These are phyloP conservation scores for Balanococcus diminutus DNA, from an alignment of 2,888 invertebrate genomes.

Conservation along the genomic window DNA sequence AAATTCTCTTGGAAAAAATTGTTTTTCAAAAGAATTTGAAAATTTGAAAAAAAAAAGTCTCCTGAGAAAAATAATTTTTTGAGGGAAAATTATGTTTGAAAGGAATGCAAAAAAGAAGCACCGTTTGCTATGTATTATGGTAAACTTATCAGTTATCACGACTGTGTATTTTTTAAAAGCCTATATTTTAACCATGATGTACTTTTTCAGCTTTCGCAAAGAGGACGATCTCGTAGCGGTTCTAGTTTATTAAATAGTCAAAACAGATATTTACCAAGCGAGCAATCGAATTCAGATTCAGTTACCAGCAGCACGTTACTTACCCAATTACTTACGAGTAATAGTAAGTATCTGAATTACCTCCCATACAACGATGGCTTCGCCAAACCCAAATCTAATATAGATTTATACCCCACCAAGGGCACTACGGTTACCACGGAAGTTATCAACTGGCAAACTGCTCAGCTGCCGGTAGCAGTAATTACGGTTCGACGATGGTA, in stretches of 20 bases:
- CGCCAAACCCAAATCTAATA: background rate
- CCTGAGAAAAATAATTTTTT: no score
- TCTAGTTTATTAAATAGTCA: slow-evolving; percentile 45
- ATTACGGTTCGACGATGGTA: background rate
- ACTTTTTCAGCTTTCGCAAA: slow-evolving; percentile 48
- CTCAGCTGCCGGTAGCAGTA: background rate
- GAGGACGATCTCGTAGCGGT: slow-evolving; percentile 54
- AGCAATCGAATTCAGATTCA: slow-evolving; percentile 1
- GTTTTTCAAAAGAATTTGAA: no score
- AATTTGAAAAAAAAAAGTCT: no score
- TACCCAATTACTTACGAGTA: slow-evolving; percentile 56
- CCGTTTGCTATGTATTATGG: no score
- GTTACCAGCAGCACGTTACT: slow-evolving; percentile 54
- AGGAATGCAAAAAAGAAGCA: no score
- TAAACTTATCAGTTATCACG: no score
- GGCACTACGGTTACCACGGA: slow-evolving; percentile 39
- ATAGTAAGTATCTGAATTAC: slow-evolving; percentile 44
- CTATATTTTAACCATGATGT: no score
- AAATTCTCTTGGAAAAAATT: no score
- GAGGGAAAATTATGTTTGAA: no score
- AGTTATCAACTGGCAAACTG: slow-evolving; percentile 6
- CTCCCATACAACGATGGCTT: background rate
- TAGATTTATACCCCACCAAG: background rate
- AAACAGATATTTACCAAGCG: background rate
- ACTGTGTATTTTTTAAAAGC: no score